These are phyloP conservation scores for Lycorma delicatula DNA, from an alignment of 1,140 invertebrate species.

Conservation along the genomic window DNA sequence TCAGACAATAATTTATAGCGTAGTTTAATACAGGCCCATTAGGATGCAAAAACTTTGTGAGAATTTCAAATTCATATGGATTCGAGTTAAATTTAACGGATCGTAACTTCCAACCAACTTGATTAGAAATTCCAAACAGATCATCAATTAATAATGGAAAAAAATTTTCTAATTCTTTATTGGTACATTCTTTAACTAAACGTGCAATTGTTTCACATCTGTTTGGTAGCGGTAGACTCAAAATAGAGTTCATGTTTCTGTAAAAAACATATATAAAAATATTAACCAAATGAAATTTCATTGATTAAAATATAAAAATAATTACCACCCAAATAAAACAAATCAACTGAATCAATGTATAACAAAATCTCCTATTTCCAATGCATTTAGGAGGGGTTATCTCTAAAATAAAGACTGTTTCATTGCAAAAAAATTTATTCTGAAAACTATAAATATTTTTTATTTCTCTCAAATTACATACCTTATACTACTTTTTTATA, in stretches of 20 bases:
- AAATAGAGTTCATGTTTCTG: neutral
- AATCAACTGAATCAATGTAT: too few species aligned
- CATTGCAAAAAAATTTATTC: too few species aligned
- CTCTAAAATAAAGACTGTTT: too few species aligned
- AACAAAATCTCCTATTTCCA: too few species aligned
- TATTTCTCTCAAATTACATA: too few species aligned
- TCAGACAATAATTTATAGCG: conserved; percentile 76
- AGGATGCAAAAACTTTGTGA: conserved; percentile 68
- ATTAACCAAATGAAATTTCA: neutral
- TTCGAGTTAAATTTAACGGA: conserved; percentile 48
- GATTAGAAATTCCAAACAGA: conserved; percentile 59
- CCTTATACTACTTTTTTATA: too few species aligned
- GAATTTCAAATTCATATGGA: conserved; percentile 54
- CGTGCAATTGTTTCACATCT: conserved; percentile 48
- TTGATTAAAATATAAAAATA: neutral
- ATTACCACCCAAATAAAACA: too few species aligned
- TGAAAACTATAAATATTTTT: too few species aligned
- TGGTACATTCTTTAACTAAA: conserved; percentile 47
- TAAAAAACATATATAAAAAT: neutral
- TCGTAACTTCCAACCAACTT: conserved; percentile 67
- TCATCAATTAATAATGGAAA: conserved; percentile 64
- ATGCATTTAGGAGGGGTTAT: too few species aligned
- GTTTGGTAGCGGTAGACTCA: conserved; percentile 35
- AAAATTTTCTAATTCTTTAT: conserved; percentile 58
- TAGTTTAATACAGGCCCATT: conserved; percentile 70